These are phyloP conservation scores for Lepisosteus oculatus DNA, from an alignment of 2,113 vertebrate species.

Conservation along the genomic window DNA sequence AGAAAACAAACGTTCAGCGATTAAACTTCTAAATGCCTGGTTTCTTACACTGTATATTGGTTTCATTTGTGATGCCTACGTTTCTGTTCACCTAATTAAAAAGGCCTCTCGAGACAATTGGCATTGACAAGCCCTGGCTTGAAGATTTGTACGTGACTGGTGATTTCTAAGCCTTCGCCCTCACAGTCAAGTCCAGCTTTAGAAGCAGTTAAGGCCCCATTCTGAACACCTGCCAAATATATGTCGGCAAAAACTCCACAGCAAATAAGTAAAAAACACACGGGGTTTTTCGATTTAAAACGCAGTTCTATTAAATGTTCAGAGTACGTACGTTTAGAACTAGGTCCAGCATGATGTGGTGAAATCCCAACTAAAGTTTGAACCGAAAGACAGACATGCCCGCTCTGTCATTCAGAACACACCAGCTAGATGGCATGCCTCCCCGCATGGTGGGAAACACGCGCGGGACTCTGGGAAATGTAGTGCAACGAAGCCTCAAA, in stretches of 20 bases:
- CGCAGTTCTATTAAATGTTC: neutral
- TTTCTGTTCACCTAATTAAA: no score
- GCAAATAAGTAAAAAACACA: no score
- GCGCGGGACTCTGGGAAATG: constrained; percentile 41
- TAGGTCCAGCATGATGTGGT: neutral
- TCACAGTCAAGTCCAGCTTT: neutral
- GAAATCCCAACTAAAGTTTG: neutral
- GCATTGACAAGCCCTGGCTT: no score
- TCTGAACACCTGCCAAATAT: constrained; percentile 39
- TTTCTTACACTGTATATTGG: no score
- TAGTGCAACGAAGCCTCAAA: neutral
- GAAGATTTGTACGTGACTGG: no score
- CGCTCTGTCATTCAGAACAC: constrained; percentile 31
- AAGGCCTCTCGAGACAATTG: no score
- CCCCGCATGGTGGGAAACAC: constrained; percentile 25
- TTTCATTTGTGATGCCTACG: no score
- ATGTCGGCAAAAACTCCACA: neutral
- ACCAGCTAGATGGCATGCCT: constrained; percentile 25
- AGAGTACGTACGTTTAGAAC: constrained; percentile 31
- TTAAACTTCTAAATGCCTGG: no score
- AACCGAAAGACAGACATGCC: constrained; percentile 25
- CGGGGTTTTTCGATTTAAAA: no score
- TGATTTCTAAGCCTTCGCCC: no score
- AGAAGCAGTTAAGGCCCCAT: constrained; percentile 18
- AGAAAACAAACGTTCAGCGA: no score